Evolutionary conservation across 2,888 invertebrate genomes (phyloP).

Genomic region (Pseudococcus viburni): DNA sequence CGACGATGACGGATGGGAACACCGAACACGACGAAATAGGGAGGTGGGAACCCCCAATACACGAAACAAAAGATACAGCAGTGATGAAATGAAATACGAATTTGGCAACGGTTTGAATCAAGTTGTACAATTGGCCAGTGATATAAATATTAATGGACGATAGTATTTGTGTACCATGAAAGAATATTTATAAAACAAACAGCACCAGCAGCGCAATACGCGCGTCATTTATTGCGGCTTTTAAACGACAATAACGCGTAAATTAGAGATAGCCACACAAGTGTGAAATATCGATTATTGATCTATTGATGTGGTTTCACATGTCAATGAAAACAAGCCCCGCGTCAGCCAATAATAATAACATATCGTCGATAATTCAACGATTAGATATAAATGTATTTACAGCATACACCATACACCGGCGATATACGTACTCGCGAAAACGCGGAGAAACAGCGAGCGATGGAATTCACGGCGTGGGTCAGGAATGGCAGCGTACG

Average conservation of each 20-base stretch:
- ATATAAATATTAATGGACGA: constrained; percentile 23
- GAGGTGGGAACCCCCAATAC: background rate
- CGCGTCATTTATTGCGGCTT: constrained; percentile 31
- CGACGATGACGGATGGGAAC: background rate
- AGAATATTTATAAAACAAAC: constrained; percentile 2
- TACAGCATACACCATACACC: background rate
- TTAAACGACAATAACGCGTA: constrained; percentile 19
- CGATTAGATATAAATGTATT: background rate
- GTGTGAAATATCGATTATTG: constrained; percentile 47
- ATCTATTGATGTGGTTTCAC: constrained; percentile 44
- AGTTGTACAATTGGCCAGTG: background rate
- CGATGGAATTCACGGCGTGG: background rate
- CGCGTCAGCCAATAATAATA: background rate
- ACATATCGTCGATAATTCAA: constrained; percentile 8
- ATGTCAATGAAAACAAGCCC: constrained; percentile 38
- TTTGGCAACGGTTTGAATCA: constrained; percentile 33
- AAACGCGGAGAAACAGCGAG: background rate
- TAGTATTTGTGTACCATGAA: background rate
- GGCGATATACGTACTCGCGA: background rate
- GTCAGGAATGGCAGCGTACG: background rate
- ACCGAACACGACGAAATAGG: background rate
- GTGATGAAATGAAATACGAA: constrained; percentile 26
- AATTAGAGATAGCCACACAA: constrained; percentile 3
- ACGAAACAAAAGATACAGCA: background rate
- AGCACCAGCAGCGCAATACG: background rate